Conservation (phyloP, 2,113 vertebrate species). For the Oncorhynchus gorbuscha region DNA sequence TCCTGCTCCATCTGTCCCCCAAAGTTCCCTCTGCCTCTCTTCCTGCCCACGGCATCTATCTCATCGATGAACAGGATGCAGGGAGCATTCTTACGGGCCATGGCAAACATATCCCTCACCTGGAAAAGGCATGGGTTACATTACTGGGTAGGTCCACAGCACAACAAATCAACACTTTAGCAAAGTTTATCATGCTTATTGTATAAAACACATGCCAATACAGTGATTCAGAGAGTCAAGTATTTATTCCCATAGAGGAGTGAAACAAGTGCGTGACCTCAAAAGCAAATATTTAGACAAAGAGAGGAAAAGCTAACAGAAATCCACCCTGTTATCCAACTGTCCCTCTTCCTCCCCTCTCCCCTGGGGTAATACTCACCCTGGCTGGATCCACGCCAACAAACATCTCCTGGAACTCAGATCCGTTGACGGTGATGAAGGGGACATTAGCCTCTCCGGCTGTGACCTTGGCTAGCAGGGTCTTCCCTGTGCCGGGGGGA, state of each 20-base stretch:
- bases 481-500: constrained; percentile 73
- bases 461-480: constrained; percentile 70
- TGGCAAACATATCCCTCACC: constrained; percentile 74
- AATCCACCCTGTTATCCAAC: background rate
- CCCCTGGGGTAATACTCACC: constrained; percentile 45
- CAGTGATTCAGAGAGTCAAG: background rate
- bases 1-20: constrained; percentile 73
- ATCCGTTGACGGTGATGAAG: constrained; percentile 74
- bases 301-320: background rate
- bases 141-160: no score
- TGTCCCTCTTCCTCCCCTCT: background rate
- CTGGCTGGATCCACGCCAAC: constrained; percentile 72
- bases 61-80: constrained; percentile 76
- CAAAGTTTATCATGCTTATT: no score
- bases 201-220: background rate
- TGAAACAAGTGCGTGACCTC: background rate
- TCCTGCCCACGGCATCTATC: constrained; percentile 72
- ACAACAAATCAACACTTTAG: no score
- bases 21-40: constrained; percentile 62
- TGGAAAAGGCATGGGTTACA: constrained; percentile 25
- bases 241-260: background rate
- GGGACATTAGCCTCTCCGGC: constrained; percentile 72
- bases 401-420: constrained; percentile 75
- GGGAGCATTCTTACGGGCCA: constrained; percentile 71
- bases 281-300: constrained; percentile 3